Evolutionary conservation across 2,113 vertebrate genomes (phyloP).

Genomic region (Centropus bengalensis): DNA sequence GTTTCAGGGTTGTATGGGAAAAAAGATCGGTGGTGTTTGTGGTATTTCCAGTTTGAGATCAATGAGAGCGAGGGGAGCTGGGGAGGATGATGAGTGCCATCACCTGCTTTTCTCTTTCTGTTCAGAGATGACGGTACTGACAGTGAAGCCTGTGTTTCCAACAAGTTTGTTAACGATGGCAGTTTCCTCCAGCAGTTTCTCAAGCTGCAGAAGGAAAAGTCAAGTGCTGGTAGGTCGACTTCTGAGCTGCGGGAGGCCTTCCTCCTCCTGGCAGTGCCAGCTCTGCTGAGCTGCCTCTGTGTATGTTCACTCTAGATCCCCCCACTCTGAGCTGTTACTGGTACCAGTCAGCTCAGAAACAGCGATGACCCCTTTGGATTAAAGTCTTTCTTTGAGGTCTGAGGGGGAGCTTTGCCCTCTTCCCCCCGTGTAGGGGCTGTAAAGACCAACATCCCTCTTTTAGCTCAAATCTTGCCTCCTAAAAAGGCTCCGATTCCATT

Average conservation of each 20-base stretch:
- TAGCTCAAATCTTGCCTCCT: neutral
- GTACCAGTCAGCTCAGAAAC: neutral
- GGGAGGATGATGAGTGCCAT: neutral
- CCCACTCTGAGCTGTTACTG: neutral
- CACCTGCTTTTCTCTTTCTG: neutral
- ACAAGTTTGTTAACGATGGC: constrained; percentile 95
- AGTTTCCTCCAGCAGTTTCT: constrained; percentile 97
- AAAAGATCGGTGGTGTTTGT: neutral
- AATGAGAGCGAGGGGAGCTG: accelerated
- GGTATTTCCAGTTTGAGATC: neutral
- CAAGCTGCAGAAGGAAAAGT: constrained; percentile 91
- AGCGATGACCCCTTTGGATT: neutral
- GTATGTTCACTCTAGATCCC: neutral
- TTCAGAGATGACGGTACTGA: constrained; percentile 72
- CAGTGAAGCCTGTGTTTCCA: constrained; percentile 75
- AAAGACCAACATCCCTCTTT: neutral
- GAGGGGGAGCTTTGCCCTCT: neutral
- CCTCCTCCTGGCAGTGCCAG: neutral
- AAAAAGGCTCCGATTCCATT: neutral
- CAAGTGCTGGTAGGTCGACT: constrained; percentile 55
- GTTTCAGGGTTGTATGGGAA: accelerated
- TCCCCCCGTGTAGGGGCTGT: neutral
- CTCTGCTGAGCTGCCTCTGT: neutral
- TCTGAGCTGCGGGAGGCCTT: neutral
- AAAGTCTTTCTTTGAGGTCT: neutral